Percentiles rank a stretch among this genome's conserved stretches.
phyloP scores from a whole-genome alignment of 2,113 vertebrate genomes.

The Cyanoliseus patagonus region DNA sequence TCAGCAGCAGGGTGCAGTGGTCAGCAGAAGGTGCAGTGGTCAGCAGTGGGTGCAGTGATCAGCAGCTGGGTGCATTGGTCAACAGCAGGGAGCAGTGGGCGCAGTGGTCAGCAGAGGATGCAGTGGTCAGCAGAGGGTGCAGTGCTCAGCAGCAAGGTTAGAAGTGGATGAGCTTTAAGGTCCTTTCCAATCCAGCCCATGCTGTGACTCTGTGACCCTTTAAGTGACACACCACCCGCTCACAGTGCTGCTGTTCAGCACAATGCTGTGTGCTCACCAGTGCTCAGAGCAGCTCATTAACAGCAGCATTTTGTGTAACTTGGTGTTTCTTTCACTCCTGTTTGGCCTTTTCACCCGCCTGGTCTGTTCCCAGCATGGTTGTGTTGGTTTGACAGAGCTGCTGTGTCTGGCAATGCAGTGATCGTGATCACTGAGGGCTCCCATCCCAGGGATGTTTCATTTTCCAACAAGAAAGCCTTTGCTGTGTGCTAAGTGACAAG shows the following conservation, averaged over 20 bases:
- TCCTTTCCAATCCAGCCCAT: neutral
- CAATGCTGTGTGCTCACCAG: neutral
- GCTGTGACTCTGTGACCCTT: neutral
- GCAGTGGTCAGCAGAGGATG: neutral
- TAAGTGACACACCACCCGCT: neutral
- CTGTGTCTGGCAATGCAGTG: accelerated
- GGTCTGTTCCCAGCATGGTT: accelerated
- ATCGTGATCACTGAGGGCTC: neutral
- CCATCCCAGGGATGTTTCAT: neutral
- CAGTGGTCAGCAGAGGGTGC: neutral
- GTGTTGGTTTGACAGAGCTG: neutral
- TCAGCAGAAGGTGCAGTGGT: too few relatives aligned
- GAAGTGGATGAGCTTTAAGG: neutral
- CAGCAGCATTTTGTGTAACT: neutral
- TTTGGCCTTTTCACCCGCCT: neutral
- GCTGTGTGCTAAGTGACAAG: neutral
- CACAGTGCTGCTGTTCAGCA: neutral
- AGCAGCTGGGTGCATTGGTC: neutral
- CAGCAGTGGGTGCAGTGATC: too few relatives aligned
- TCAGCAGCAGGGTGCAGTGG: too few relatives aligned
- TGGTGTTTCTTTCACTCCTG: neutral
- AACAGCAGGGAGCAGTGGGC: neutral
- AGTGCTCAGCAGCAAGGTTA: neutral
- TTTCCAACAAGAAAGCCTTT: neutral
- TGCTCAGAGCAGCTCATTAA: neutral